Evolutionary conservation across 2,888 invertebrate genomes (phyloP).

Genomic region (Neoascia interrupta): DNA sequence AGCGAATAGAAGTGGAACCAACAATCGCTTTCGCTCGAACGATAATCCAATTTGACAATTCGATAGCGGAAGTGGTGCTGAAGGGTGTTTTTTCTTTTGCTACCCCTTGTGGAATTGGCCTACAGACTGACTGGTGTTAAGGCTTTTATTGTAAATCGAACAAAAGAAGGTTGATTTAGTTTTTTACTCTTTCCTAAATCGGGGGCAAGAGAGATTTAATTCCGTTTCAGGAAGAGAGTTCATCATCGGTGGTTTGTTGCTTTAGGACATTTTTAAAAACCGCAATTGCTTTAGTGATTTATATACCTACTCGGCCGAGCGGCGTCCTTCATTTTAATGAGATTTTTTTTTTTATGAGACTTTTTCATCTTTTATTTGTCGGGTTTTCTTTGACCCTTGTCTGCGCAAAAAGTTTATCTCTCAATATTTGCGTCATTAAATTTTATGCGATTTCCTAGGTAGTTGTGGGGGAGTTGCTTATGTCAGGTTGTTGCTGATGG

Average conservation of each 20-base stretch:
- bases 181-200: neutral
- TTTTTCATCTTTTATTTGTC: neutral
- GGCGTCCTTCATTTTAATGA: constrained; percentile 12
- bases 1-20: constrained; percentile 35
- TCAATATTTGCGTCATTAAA: constrained; percentile 63
- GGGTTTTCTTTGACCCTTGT: constrained; percentile 11
- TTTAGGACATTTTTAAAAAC: constrained; percentile 31
- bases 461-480: constrained; percentile 39
- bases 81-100: constrained; percentile 2
- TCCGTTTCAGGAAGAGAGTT: constrained; percentile 44
- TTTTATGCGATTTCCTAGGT: constrained; percentile 63
- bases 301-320: too few species aligned
- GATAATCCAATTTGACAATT: constrained; percentile 61
- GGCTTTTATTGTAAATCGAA: constrained; percentile 48
- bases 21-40: constrained; percentile 51
- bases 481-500: too few species aligned
- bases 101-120: constrained; percentile 47
- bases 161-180: constrained; percentile 53
- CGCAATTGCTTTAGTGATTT: constrained; percentile 26
- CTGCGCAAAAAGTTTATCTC: constrained; percentile 46
- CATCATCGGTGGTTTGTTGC: constrained; percentile 42
- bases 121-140: neutral
- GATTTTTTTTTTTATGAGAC: too few species aligned
- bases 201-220: constrained; percentile 52
- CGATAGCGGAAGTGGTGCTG: constrained; percentile 15